Conservation (phyloP, 2,797 vertebrate genomes). For the Paratrypauchen microcephalus region DNA sequence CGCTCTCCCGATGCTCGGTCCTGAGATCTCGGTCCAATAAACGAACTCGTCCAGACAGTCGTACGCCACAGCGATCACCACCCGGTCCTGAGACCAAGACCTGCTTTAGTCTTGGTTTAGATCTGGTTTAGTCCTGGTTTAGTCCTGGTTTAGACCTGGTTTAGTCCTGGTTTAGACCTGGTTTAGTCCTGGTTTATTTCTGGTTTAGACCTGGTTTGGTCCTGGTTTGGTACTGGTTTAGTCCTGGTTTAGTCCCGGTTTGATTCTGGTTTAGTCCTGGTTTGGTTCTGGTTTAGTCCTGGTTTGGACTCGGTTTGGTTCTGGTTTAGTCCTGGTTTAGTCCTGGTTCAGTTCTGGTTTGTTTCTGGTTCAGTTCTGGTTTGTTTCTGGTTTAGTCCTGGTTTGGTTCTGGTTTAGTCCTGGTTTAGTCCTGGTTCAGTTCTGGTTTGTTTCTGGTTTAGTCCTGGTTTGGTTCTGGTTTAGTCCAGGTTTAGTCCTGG, state of each 20-base stretch:
- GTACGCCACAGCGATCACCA: slow-evolving; percentile 88
- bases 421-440: no score
- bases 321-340: no score
- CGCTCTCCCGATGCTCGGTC: slow-evolving; percentile 85
- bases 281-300: background rate
- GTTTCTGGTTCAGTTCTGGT: no score
- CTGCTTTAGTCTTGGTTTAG: background rate
- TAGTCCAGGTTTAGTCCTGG: no score
- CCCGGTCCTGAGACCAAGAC: slow-evolving; percentile 77
- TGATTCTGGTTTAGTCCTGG: background rate
- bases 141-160: background rate
- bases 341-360: no score
- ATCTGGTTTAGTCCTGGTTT: background rate
- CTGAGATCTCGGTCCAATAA: slow-evolving; percentile 92
- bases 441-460: no score
- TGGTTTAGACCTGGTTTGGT: background rate
- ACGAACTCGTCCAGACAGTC: slow-evolving; percentile 89
- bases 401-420: no score
- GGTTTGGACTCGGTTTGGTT: no score
- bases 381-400: no score
- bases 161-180: background rate
- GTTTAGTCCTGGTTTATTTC: background rate
- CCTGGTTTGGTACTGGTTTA: no score
- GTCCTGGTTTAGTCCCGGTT: no score
- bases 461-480: no score